Evolutionary conservation across 2,888 invertebrate species (phyloP).

Genomic region (Macrostomum cliftonense): DNA sequence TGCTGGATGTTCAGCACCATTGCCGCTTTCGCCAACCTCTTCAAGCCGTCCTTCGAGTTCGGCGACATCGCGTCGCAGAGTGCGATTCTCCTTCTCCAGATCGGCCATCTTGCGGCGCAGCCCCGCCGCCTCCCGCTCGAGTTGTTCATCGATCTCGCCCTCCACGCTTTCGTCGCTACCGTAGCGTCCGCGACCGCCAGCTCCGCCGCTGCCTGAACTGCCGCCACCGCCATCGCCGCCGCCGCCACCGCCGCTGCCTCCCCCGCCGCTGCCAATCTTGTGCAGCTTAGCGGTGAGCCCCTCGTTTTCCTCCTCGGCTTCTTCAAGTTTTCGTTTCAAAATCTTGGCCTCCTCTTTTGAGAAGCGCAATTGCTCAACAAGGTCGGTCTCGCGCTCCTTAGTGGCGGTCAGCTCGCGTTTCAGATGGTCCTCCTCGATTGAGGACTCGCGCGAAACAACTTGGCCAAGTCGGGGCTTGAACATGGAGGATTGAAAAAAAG

Average conservation of each 20-base stretch:
- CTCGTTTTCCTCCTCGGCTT: conserved; percentile 90
- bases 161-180: background rate
- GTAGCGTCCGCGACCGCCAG: background rate
- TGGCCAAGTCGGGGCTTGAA: too few species aligned
- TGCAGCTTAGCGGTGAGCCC: conserved; percentile 63
- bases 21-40: conserved; percentile 28
- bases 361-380: conserved; percentile 72
- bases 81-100: conserved; percentile 43
- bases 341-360: conserved; percentile 72
- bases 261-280: background rate
- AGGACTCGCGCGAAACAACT: too few species aligned
- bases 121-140: conserved; percentile 56
- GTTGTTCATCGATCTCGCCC: conserved; percentile 49
- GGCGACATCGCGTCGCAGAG: conserved; percentile 9
- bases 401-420: conserved; percentile 72
- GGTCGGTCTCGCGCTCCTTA: conserved; percentile 73
- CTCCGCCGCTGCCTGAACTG: background rate
- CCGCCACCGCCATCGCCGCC: conserved; percentile 47
- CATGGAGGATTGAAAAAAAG: too few species aligned
- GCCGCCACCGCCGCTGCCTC: background rate
- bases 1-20: conserved; percentile 28
- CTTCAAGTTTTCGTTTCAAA: conserved; percentile 66
- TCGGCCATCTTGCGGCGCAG: conserved; percentile 47
- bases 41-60: conserved; percentile 12
- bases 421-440: conserved; percentile 44